phyloP scores from a whole-genome alignment of 2,797 vertebrate species.

The Threskiornis aethiopicus region DNA sequence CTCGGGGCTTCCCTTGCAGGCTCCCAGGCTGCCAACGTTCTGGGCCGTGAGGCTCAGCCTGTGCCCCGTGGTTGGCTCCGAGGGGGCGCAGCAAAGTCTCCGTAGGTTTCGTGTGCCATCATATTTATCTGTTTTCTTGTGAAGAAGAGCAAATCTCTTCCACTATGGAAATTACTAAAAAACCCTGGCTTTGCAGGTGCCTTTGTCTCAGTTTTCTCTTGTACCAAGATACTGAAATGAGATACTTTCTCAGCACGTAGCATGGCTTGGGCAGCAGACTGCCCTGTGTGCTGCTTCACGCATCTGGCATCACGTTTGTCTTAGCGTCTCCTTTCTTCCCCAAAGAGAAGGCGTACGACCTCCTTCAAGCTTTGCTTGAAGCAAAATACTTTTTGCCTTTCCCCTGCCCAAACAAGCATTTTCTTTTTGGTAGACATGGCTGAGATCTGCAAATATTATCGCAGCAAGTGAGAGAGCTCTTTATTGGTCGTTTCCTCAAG shows the following conservation, averaged over 20 bases:
- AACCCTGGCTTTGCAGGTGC: not conserved
- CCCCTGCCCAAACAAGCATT: accelerated
- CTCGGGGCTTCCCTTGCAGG: not conserved
- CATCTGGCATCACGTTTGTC: not conserved
- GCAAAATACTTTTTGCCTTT: not conserved
- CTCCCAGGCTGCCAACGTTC: no score
- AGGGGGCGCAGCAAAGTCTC: not conserved
- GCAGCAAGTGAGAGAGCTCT: not conserved
- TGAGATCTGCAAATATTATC: not conserved
- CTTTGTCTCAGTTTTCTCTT: not conserved
- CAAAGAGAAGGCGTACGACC: not conserved
- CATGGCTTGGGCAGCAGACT: not conserved
- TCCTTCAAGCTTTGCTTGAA: not conserved
- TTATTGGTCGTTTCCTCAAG: not conserved
- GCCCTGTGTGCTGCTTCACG: not conserved
- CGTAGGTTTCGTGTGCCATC: not conserved
- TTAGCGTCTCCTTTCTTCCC: not conserved
- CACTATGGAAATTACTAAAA: not conserved
- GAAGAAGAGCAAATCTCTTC: not conserved
- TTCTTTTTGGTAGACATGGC: not conserved
- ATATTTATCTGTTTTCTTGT: not conserved
- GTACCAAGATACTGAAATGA: not conserved
- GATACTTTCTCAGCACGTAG: not conserved
- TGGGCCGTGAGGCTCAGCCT: not conserved
- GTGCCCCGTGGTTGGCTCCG: not conserved